Base-by-base conservation (phyloP, 2,888 invertebrate species). In the Ornithoptera priamus region DNA sequence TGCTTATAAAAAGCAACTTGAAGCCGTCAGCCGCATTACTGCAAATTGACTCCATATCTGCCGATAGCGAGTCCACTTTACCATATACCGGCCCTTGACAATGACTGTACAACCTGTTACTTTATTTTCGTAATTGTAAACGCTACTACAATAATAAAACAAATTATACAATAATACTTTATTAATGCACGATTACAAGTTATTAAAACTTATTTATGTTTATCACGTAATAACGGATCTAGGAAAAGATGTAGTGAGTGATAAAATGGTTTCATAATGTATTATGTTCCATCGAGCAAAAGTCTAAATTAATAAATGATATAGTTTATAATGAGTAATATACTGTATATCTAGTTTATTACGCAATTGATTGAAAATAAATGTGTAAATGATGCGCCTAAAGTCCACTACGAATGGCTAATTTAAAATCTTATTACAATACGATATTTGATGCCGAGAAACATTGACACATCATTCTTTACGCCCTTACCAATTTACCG, bases 1-100 rank as follows among this genome's bases (percentile, higher is more conserved):
- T 70, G 73, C 74, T 77, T 82, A 83, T 88, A 90, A 90, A 90
- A 90, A 90, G 89, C 87, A 85, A 86, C 83, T 81, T 78, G 86
- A 85, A 85, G 86, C 86, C 81, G 85, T 81, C 80, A 79, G 80
- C 77, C 82, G 83, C 82, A 86, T 85, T 85, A 85, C 86, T 86
- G 88, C 89, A 89, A 88, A 89, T 87, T 88, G 88, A 84, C 82
- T 84, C 89, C 89, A 86, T 91, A 89, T 89, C 85, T 81, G 87
- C 73, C 76, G 77, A 75, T 73, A 72, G 74, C 75, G 67, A 75
- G 53, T 70, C 57, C 42, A 61, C 70, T 63, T 74, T 70, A 72
- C 71, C 71, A 71, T 75, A 72, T 73, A 71, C 66, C 53, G 75
- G 75, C 74, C 76, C 75, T 74, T 75, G 76, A 80, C 77, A 78